These are phyloP conservation scores for Toxotes lorentzi DNA, from an alignment of 2,797 vertebrate genomes.

Conservation along the genomic window DNA sequence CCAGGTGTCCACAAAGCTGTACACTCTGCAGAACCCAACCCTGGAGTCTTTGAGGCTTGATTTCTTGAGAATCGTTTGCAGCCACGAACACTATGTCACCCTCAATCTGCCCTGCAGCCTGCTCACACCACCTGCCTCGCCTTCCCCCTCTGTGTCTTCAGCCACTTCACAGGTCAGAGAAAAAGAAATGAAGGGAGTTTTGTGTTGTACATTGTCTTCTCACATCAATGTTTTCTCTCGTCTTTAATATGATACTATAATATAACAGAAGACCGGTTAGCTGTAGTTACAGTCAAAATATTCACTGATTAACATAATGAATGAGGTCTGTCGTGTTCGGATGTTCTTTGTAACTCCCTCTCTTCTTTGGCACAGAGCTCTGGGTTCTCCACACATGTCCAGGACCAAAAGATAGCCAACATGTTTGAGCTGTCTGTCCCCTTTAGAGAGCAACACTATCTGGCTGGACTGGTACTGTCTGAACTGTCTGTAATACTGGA, in stretches of 20 bases:
- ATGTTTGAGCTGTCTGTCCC: conserved; percentile 99
- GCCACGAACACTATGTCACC: conserved; percentile 98
- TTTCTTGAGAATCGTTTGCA: conserved; percentile 95
- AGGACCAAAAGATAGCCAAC: conserved; percentile 99
- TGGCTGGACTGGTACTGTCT: conserved; percentile 94
- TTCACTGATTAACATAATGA: background rate
- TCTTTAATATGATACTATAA: background rate
- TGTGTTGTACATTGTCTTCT: background rate
- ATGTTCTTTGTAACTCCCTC: conserved; percentile 4
- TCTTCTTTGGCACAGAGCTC: conserved; percentile 88
- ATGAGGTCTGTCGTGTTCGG: background rate
- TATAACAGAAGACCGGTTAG: background rate
- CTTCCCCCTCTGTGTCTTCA: conserved; percentile 97
- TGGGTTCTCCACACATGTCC: conserved; percentile 96
- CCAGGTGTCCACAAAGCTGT: conserved; percentile 95
- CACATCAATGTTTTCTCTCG: background rate
- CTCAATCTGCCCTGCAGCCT: conserved; percentile 96
- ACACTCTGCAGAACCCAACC: conserved; percentile 91
- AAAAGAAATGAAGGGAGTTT: background rate
- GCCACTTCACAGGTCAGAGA: conserved; percentile 94
- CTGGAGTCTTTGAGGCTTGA: conserved; percentile 94
- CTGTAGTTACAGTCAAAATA: background rate
- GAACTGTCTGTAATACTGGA: conserved; percentile 96
- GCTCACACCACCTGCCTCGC: conserved; percentile 96
- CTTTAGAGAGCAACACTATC: conserved; percentile 97